These are phyloP conservation scores for Coleophora flavipennella DNA, from an alignment of 2,888 invertebrate species.

Conservation along the genomic window DNA sequence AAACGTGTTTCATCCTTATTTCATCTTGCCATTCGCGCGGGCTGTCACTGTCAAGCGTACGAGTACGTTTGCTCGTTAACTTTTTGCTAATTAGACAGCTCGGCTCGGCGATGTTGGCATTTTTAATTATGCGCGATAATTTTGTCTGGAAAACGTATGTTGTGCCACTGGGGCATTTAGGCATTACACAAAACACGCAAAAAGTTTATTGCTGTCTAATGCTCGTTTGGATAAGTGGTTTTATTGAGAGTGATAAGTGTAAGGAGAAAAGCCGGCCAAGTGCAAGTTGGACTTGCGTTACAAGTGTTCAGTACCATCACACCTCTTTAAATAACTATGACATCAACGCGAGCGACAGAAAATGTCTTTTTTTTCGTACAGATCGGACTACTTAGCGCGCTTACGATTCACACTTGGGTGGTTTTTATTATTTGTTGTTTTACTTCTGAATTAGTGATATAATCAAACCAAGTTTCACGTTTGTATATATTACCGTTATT, in stretches of 20 bases:
- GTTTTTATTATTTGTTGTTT: no score
- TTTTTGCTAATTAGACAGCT: constrained; percentile 70
- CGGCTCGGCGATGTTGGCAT: constrained; percentile 63
- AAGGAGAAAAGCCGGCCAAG: constrained; percentile 11
- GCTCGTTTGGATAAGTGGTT: constrained; percentile 38
- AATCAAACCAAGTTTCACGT: no score
- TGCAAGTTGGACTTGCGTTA: not conserved
- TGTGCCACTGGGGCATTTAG: constrained; percentile 30
- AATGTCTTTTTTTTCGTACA: no score
- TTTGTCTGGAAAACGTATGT: constrained; percentile 34
- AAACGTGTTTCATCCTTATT: constrained; percentile 69
- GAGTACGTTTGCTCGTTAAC: constrained; percentile 67
- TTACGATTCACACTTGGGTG: no score
- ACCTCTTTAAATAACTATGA: no score
- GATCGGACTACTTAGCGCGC: no score
- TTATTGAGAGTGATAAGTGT: constrained; percentile 29
- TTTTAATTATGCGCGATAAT: constrained; percentile 68
- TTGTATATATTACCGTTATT: no score
- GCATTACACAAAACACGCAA: constrained; percentile 27
- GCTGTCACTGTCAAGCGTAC: constrained; percentile 63
- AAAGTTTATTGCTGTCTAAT: constrained; percentile 36
- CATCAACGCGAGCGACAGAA: no score
- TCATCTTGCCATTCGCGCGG: constrained; percentile 68
- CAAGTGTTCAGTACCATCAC: no score
- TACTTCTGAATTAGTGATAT: no score